A percentile compares a stretch with the other conserved stretches of the same genome.
Conservation (phyloP, 2,797 vertebrate genomes). For the Acanthurus lineatus region DNA sequence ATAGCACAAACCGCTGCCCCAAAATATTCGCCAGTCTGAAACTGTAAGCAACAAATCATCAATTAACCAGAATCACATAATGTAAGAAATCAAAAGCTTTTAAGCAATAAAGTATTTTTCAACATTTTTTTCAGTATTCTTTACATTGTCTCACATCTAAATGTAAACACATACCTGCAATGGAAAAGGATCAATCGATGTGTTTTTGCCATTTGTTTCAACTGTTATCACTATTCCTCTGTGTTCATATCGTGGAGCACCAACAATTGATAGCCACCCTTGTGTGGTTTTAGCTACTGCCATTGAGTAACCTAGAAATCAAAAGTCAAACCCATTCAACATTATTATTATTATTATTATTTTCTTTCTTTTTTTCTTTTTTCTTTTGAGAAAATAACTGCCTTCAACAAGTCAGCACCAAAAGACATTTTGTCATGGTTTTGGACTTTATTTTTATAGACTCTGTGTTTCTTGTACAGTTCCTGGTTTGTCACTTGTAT, state of each 20-base stretch:
- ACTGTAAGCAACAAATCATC: conserved; percentile 44
- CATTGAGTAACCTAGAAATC: conserved; percentile 83
- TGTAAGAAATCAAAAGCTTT: background rate
- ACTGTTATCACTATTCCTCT: conserved; percentile 70
- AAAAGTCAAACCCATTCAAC: background rate
- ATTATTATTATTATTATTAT: too few species aligned
- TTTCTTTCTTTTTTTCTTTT: too few species aligned
- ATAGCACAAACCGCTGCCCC: conserved; percentile 88
- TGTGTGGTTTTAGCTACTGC: background rate
- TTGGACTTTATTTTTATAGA: too few species aligned
- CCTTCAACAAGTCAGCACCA: too few species aligned
- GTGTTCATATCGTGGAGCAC: conserved; percentile 83
- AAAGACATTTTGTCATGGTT: too few species aligned
- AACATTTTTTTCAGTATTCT: background rate
- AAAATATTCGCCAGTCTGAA: conserved; percentile 90
- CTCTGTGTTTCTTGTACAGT: too few species aligned
- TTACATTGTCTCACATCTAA: background rate
- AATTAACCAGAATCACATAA: background rate
- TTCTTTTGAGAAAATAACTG: too few species aligned
- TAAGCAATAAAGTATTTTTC: too few species aligned
- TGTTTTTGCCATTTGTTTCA: rapidly evolving
- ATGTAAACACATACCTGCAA: conserved; percentile 60
- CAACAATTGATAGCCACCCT: conserved; percentile 61
- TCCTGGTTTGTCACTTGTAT: too few species aligned
- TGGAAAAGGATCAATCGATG: conserved; percentile 46